Conservation (phyloP, 2,113 vertebrate species). For the Oreotragus oreotragus region DNA sequence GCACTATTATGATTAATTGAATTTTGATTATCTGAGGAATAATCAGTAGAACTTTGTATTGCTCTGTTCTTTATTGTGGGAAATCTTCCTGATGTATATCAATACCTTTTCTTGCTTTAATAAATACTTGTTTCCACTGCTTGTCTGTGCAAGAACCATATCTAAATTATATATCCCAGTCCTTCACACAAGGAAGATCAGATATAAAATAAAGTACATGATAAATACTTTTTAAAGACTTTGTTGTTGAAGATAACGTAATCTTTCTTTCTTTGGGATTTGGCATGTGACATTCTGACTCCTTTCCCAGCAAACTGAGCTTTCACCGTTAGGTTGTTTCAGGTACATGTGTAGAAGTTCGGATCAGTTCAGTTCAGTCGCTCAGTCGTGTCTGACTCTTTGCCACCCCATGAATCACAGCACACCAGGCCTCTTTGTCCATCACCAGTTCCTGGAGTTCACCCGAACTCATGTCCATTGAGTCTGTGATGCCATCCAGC, state of each 20-base stretch:
- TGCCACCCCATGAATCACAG: too few relatives aligned
- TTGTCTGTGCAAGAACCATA: not conserved
- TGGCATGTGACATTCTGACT: not conserved
- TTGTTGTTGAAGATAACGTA: slow-evolving; percentile 28
- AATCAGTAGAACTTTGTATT: not conserved
- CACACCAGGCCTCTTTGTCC: too few relatives aligned
- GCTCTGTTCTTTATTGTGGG: not conserved
- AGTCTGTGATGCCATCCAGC: too few relatives aligned
- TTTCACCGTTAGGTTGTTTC: not conserved
- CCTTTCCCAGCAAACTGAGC: not conserved
- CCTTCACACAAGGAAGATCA: not conserved
- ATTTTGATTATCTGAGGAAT: not conserved
- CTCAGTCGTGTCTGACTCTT: too few relatives aligned
- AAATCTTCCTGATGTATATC: not conserved
- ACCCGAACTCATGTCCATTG: too few relatives aligned
- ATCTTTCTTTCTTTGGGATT: slow-evolving; percentile 17
- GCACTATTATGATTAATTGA: not conserved
- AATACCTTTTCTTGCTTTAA: not conserved
- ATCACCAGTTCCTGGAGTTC: too few relatives aligned
- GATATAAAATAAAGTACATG: not conserved
- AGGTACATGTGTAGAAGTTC: not conserved
- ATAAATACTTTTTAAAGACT: not conserved
- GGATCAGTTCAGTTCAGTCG: not conserved
- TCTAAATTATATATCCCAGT: not conserved
- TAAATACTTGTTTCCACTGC: not conserved